These are phyloP conservation scores for Pantherophis guttatus DNA, from an alignment of 2,113 vertebrate species.

Conservation along the genomic window DNA sequence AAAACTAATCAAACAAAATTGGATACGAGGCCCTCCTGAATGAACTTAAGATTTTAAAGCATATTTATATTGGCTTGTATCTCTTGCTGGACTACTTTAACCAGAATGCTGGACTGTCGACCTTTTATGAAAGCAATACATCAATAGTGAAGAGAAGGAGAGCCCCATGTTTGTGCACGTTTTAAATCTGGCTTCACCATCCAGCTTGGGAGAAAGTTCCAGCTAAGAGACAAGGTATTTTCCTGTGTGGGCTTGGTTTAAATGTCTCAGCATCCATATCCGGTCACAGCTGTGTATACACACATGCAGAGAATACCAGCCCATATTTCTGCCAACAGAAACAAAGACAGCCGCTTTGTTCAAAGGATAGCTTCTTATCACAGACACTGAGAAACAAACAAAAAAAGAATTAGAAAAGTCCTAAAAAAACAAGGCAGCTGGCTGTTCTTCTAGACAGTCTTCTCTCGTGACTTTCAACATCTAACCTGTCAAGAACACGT, in stretches of 20 bases:
- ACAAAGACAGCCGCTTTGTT: constrained; percentile 3
- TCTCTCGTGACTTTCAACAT: constrained; percentile 19
- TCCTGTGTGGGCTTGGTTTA: neutral
- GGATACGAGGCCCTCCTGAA: neutral
- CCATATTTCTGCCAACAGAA: neutral
- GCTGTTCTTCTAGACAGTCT: neutral
- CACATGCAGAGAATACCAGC: neutral
- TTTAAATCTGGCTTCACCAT: neutral
- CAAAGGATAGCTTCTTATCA: constrained; percentile 36
- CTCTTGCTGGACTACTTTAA: neutral
- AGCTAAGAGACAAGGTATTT: neutral
- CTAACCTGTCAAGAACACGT: constrained; percentile 25
- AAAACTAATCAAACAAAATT: neutral
- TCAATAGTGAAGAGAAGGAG: neutral
- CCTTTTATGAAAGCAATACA: neutral
- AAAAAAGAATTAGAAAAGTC: constrained; percentile 42
- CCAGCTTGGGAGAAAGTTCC: neutral
- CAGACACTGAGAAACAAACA: neutral
- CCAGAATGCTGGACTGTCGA: neutral
- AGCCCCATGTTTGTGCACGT: neutral
- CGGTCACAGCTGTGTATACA: neutral
- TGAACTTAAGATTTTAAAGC: neutral
- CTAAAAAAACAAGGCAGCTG: neutral
- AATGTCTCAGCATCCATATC: neutral
- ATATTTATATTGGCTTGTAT: neutral